Conservation (phyloP, 35 echinoderm and acorn worm species). For the Anneissia japonica region DNA sequence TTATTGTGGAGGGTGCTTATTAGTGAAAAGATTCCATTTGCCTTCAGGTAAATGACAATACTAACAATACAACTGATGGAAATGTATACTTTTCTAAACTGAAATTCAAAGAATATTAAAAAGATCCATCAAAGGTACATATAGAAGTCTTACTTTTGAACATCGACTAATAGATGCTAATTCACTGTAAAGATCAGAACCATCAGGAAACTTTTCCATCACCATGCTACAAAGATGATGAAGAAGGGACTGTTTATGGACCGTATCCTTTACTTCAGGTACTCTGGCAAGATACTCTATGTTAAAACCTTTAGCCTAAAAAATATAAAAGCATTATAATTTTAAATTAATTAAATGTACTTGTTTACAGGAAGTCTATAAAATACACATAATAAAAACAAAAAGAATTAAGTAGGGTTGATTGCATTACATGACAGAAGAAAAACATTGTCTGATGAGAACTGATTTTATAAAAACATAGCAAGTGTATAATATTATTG, state of each 20-base stretch:
- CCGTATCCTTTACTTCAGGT: constrained; percentile 86
- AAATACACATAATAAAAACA: not conserved
- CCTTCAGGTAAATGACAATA: no score
- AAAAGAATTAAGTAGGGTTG: not conserved
- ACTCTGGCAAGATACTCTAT: constrained; percentile 86
- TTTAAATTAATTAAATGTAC: not conserved
- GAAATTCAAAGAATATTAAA: no score
- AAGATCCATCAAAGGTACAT: not conserved
- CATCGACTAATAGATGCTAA: constrained; percentile 65
- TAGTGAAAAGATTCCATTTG: no score
- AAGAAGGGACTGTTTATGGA: constrained; percentile 78
- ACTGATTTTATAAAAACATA: not conserved
- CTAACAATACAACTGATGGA: no score
- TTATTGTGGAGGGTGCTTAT: no score
- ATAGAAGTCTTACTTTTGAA: constrained; percentile 54
- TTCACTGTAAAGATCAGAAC: constrained; percentile 88
- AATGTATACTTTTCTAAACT: no score
- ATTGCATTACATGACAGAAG: no score
- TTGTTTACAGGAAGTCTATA: not conserved
- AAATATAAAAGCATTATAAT: not conserved
- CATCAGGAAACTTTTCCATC: constrained; percentile 86
- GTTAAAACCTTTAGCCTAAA: constrained; percentile 70
- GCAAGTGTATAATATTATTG: not conserved
- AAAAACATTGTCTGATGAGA: no score
- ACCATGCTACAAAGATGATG: constrained; percentile 67